Conservation (phyloP, 2,888 invertebrate genomes). For the Archips crataeganus region DNA sequence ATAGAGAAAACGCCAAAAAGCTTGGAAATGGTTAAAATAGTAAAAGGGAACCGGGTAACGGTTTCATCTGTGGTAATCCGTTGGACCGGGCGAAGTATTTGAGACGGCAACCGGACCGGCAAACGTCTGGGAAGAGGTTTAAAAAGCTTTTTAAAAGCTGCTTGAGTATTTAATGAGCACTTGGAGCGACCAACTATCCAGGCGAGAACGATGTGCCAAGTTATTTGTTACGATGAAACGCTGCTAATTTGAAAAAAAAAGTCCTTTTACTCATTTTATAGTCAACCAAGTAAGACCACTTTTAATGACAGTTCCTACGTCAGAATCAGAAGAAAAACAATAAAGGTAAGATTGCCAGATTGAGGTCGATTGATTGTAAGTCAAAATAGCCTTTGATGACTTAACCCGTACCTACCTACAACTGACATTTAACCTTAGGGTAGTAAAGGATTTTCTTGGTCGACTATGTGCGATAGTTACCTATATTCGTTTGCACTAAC, state of each 20-base stretch:
- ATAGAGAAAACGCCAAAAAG: not conserved
- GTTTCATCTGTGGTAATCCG: conserved; percentile 7
- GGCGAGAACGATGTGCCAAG: not conserved
- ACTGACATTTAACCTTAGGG: no score
- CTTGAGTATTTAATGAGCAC: not conserved
- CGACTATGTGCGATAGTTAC: no score
- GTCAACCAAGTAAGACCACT: no score
- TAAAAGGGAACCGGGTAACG: conserved; percentile 1
- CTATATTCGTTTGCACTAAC: no score
- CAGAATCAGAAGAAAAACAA: no score
- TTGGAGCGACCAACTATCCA: not conserved
- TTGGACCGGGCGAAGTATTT: not conserved
- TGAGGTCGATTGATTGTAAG: no score
- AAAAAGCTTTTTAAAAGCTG: conserved; percentile 3
- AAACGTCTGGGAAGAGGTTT: not conserved
- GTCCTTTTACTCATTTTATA: no score
- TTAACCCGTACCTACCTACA: no score
- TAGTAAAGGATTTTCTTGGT: no score
- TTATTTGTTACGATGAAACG: not conserved
- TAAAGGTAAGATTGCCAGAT: no score
- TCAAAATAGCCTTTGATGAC: no score
- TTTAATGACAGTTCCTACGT: no score
- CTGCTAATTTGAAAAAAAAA: not conserved
- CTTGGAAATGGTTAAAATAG: not conserved
- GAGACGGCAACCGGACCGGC: not conserved